Conservation (phyloP, 2,797 vertebrate species). For the Enoplosus armatus region DNA sequence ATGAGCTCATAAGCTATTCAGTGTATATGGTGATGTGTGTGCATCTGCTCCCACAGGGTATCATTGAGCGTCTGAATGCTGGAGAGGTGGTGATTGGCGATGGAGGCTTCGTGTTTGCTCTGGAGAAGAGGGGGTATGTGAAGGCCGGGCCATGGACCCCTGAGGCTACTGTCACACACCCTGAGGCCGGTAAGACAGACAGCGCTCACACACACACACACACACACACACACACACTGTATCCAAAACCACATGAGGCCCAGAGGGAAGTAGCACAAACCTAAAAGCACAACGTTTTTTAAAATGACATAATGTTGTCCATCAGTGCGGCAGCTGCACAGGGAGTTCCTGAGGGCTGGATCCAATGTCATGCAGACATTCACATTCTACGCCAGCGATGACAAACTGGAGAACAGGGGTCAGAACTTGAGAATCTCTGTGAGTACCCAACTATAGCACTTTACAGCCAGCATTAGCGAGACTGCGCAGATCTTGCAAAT, state of each 20-base stretch:
- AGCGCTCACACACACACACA: too few relatives aligned
- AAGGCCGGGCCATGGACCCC: slow-evolving; percentile 94
- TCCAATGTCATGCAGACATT: slow-evolving; percentile 96
- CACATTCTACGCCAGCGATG: slow-evolving; percentile 97
- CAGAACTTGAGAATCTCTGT: slow-evolving; percentile 85
- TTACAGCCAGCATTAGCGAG: not conserved
- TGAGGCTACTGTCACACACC: slow-evolving; percentile 89
- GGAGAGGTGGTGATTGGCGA: slow-evolving; percentile 92
- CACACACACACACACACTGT: slow-evolving; percentile 25
- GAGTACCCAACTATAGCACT: slow-evolving; percentile 30
- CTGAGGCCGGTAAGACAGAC: slow-evolving; percentile 88
- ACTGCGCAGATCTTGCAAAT: not conserved
- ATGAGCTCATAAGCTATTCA: not conserved
- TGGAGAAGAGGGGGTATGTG: slow-evolving; percentile 92
- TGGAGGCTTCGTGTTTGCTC: slow-evolving; percentile 90
- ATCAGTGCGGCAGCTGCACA: slow-evolving; percentile 94
- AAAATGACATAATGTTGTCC: slow-evolving; percentile 19
- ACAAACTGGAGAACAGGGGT: slow-evolving; percentile 95
- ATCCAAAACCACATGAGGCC: not conserved
- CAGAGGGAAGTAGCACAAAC: not conserved
- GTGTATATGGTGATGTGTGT: not conserved
- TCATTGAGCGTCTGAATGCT: slow-evolving; percentile 88
- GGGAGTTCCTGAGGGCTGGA: slow-evolving; percentile 95
- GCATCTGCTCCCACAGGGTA: slow-evolving; percentile 76
- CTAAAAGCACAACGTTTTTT: slow-evolving; percentile 11